Percentiles rank a stretch among this genome's conserved stretches.
Conservation (phyloP, 2,888 invertebrate species). For the Penaeus monodon region DNA sequence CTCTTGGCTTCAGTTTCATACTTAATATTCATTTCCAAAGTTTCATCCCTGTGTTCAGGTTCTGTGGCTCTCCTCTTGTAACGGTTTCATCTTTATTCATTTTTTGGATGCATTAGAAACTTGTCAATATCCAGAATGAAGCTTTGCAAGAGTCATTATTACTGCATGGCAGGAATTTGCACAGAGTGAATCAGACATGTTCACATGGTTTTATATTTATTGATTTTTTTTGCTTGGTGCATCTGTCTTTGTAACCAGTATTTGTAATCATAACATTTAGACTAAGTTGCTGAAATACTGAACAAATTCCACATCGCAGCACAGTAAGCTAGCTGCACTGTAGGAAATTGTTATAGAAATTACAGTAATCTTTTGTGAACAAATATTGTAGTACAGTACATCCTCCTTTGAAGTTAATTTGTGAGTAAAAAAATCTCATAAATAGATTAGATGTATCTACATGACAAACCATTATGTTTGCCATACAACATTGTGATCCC, state of each 20-base stretch:
- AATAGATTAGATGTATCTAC: too few species aligned
- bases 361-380: background rate
- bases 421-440: too few species aligned
- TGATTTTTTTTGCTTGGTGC: slow-evolving; percentile 52
- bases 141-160: slow-evolving; percentile 19
- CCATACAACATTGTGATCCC: too few species aligned
- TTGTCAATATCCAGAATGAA: slow-evolving; percentile 41
- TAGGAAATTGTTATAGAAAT: slow-evolving; percentile 4
- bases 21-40: too few species aligned
- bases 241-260: slow-evolving; percentile 39
- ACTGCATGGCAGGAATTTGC: slow-evolving; percentile 56
- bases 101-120: slow-evolving; percentile 46
- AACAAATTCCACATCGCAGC: slow-evolving; percentile 31
- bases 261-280: slow-evolving; percentile 38
- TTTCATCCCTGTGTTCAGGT: slow-evolving; percentile 21
- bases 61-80: slow-evolving; percentile 28
- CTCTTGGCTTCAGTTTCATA: too few species aligned
- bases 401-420: too few species aligned
- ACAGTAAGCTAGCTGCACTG: slow-evolving; percentile 41
- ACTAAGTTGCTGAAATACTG: slow-evolving; percentile 38
- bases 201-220: slow-evolving; percentile 32
- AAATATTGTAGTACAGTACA: too few species aligned
- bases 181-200: slow-evolving; percentile 50
- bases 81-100: slow-evolving; percentile 34
- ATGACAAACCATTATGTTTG: too few species aligned